Conservation (phyloP, 1,140 invertebrate species). For the Matsumurasca onukii region DNA sequence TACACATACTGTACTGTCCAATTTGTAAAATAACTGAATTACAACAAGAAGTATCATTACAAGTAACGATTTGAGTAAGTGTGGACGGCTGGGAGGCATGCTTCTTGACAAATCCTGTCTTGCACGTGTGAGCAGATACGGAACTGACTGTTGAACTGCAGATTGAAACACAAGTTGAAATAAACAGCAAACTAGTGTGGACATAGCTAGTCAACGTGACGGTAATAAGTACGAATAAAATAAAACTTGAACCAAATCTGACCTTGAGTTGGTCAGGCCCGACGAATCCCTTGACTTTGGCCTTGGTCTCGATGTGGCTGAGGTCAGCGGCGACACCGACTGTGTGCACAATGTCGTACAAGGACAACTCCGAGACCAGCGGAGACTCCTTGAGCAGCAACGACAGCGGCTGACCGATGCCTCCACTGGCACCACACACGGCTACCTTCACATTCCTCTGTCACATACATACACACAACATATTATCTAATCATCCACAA, state of each 20-base stretch:
- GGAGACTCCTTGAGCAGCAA: slow-evolving; percentile 93
- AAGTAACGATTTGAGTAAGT: background rate
- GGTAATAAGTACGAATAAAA: background rate
- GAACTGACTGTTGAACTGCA: background rate
- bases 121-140: background rate
- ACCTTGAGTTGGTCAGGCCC: slow-evolving; percentile 76
- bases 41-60: background rate
- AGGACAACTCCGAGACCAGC: slow-evolving; percentile 74
- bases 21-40: background rate
- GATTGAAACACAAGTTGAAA: too few relatives aligned
- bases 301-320: slow-evolving; percentile 91
- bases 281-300: slow-evolving; percentile 79
- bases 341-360: slow-evolving; percentile 97
- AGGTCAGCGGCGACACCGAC: slow-evolving; percentile 97
- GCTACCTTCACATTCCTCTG: slow-evolving; percentile 72
- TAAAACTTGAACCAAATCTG: slow-evolving; percentile 1
- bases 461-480: background rate
- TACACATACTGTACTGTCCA: background rate
- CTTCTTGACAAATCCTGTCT: background rate
- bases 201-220: background rate
- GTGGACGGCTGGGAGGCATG: background rate
- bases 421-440: slow-evolving; percentile 78
- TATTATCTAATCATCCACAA: background rate
- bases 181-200: too few relatives aligned
- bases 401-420: slow-evolving; percentile 50